These are phyloP conservation scores for Pseudomyrmex sp. DNA, from an alignment of 1,140 invertebrate species.

Conservation along the genomic window DNA sequence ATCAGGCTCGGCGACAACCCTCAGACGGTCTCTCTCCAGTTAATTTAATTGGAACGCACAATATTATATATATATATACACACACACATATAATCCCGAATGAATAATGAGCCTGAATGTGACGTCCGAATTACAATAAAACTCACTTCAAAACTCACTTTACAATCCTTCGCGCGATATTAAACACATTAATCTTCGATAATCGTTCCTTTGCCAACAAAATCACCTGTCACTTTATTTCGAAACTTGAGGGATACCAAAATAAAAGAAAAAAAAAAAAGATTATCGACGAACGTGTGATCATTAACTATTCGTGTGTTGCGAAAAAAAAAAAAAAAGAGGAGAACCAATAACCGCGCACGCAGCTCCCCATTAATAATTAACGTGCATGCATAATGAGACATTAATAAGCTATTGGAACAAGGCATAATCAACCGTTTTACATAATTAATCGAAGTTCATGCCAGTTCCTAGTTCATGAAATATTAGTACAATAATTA, in stretches of 20 bases:
- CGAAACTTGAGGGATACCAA: too few relatives aligned
- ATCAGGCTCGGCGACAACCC: constrained; percentile 58
- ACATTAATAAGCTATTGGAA: constrained; percentile 60
- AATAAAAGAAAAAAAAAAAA: too few relatives aligned
- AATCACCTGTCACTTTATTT: neutral
- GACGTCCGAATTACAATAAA: constrained; percentile 3
- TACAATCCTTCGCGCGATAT: neutral
- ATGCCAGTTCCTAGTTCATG: constrained; percentile 35
- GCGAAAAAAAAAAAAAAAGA: constrained; percentile 36
- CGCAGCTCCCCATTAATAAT: constrained; percentile 46
- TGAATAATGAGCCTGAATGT: constrained; percentile 12
- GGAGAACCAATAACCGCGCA: constrained; percentile 27
- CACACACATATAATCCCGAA: neutral
- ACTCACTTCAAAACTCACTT: constrained; percentile 10
- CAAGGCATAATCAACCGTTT: constrained; percentile 53
- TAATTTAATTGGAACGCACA: constrained; percentile 10
- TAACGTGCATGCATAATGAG: constrained; percentile 53
- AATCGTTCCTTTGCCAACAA: neutral
- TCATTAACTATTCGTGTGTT: constrained; percentile 25
- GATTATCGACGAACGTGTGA: neutral
- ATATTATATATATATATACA: neutral
- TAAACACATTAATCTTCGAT: constrained; percentile 4
- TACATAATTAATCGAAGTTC: constrained; percentile 55
- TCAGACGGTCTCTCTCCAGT: constrained; percentile 31
- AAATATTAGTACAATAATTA: constrained; percentile 62